Conservation (phyloP, 2,113 vertebrate species). For the Gobiocypris rarus region DNA sequence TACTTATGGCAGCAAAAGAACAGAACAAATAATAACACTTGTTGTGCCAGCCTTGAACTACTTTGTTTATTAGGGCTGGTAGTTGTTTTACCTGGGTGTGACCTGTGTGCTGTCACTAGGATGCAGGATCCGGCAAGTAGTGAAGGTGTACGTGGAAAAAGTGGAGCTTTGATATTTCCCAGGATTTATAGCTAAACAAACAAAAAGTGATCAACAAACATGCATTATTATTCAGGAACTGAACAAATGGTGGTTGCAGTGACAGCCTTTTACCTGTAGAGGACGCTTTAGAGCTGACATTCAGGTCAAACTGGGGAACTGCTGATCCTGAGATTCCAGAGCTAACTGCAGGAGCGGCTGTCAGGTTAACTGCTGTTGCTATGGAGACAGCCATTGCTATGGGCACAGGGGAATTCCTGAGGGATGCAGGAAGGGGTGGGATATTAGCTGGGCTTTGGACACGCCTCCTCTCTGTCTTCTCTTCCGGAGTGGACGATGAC, state of each 20-base stretch:
- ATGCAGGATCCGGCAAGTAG: slow-evolving; percentile 95
- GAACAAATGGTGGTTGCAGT: neutral
- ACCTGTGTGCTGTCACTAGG: slow-evolving; percentile 93
- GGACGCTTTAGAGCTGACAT: slow-evolving; percentile 65
- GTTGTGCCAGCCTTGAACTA: neutral
- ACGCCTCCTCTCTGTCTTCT: slow-evolving; percentile 67
- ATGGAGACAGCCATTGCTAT: slow-evolving; percentile 35
- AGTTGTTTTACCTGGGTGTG: slow-evolving; percentile 82
- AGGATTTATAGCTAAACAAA: slow-evolving; percentile 83
- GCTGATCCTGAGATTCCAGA: neutral
- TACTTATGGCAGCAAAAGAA: neutral
- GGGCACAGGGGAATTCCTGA: neutral
- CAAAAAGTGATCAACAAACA: slow-evolving; percentile 15
- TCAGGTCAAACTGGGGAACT: slow-evolving; percentile 70
- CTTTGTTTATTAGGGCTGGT: neutral
- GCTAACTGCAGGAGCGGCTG: slow-evolving; percentile 12
- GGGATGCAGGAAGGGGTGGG: slow-evolving; percentile 3
- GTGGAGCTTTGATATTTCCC: slow-evolving; percentile 93
- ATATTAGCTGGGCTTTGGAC: neutral
- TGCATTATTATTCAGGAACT: neutral
- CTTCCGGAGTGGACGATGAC: slow-evolving; percentile 73
- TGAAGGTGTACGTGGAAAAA: slow-evolving; percentile 95
- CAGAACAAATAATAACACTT: neutral
- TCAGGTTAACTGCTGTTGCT: neutral
- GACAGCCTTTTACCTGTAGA: slow-evolving; percentile 71